Base-by-base conservation (phyloP, 2,888 invertebrate species). In the Lordiphosa fenestrarum region DNA sequence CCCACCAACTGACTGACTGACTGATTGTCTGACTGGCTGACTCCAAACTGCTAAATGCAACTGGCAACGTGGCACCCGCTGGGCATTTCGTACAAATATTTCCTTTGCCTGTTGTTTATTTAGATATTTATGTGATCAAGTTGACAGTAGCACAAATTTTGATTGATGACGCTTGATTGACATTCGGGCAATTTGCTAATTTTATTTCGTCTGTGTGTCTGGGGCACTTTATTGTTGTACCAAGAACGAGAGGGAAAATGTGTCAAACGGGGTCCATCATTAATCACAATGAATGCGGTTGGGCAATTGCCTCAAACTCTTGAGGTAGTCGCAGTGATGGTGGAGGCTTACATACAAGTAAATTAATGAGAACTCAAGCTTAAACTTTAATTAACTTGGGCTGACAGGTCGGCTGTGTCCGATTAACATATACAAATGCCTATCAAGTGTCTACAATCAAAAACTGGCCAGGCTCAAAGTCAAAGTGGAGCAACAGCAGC, bases 101-200 rank as follows among this genome's bases (percentile, higher is more conserved):
- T 40, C 12, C 9, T 30, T 40, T 42, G 3, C 30, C 9, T 30
- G 30, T 30, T 30, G 30, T 30, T 30, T 30, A 30, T 30, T 58
- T 61, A 53, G 61, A 48, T 73, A 57, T 55, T 73, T 69, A 59
- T 63, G 73, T 73, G 73, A 58, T 71, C 75, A 56, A 66, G 55
- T 52, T 78, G 82, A 75, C 77, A 82, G 74, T 74, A 74, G 74
- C 78, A 75, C 53, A 83, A 82, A 84, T 78, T 84, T 82, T 82
- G 81, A 82, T 82, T 82, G 81, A 82, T 82, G 70, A 69, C 69
- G 67, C 62, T 63, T 70, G 84, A 78, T 84, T 84, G 81, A 83
- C 81, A 81, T 74, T 75, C 78, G 80, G 84, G 73, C 81, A 73
- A 81, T 83, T 83, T 73, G 77, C 80, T 81, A 81, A 81, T 81